Percentiles rank a stretch among this genome's conserved stretches.
phyloP scores from a whole-genome alignment of 2,113 vertebrate species.

The Cisticola juncidis region DNA sequence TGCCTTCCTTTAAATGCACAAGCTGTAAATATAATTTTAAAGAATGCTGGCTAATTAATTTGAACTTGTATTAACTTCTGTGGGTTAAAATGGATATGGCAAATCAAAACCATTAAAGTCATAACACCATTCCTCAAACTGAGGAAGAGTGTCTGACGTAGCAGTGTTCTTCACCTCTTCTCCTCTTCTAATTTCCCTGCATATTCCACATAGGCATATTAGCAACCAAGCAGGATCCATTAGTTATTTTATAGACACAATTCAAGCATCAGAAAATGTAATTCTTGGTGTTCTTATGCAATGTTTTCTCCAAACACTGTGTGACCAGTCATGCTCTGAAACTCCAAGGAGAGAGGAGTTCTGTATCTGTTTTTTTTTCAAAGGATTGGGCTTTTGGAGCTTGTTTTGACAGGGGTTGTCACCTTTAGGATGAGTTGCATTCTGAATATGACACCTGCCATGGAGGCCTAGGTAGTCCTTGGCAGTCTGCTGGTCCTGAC shows the following conservation, averaged over 20 bases:
- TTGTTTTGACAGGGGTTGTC: neutral
- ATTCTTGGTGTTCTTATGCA: neutral
- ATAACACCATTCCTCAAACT: conserved; percentile 5
- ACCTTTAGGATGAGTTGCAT: neutral
- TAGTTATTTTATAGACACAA: neutral
- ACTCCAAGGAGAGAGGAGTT: neutral
- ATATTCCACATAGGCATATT: neutral
- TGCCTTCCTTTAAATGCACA: conserved; percentile 51
- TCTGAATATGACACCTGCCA: neutral
- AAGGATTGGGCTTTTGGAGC: neutral
- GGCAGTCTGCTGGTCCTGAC: neutral
- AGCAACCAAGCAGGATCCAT: neutral
- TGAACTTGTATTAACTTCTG: conserved; percentile 9
- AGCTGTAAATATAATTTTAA: conserved; percentile 42
- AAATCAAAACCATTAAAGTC: conserved; percentile 27
- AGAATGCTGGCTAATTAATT: conserved; percentile 40
- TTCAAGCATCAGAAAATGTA: neutral
- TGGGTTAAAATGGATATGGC: conserved; percentile 13
- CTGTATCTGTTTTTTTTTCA: neutral
- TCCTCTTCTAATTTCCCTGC: neutral
- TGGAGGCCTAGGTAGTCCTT: neutral
- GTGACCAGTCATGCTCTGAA: neutral
- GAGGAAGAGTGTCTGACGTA: neutral
- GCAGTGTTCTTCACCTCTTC: neutral
- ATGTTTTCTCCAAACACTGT: neutral